Evolutionary conservation across 1,140 invertebrate species (phyloP), one percentile per base, ranked within the genome.

Genomic region (Nylanderia fulva): DNA sequence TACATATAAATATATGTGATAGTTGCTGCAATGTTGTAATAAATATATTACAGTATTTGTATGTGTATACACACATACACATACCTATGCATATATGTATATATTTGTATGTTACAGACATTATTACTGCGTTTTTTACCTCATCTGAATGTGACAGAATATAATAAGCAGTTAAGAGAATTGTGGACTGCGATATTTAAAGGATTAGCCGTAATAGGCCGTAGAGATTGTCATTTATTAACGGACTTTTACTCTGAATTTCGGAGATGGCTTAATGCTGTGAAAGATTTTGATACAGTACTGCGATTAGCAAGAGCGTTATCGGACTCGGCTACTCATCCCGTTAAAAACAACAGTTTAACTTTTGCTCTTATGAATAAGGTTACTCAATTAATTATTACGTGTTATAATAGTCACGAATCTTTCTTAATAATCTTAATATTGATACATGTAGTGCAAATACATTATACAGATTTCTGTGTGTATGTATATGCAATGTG

Each of bases 71-170:
- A 95, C 95, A 86, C 92, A 33, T 96, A 54, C 91, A 45, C 18
- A 48, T 8, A 39, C 1, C 8, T 11, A 9, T 39, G 29, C 7
- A n/a, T 36, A 69, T 39, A 18, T 52, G 21, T 52, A 76, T 13
- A 15, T 11, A 60, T 84, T 4, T 66, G n/a, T 84, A 58, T 80
- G 13, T 88, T 91, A 60, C 72, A 96, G 96, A 95, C 95, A 87
- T 92, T 96, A 60, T 91, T 96, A 60, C 92, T 96, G 39, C 94
- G 96, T 86, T 93, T 96, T 83, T 93, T 96, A 90, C 95, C 96
- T 36, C 95, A 94, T 36, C 89, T 96, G 77, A 93, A 92, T 68
- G 91, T 93, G 18, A 93, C 90, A n/a, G 92, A 95, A 76, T 93
- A 95, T 88, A 92, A 92, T 56, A 90, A 86, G 72, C 91, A 96